These are phyloP conservation scores for Adela reaumurella DNA, from an alignment of 2,888 invertebrate genomes.

Conservation along the genomic window DNA sequence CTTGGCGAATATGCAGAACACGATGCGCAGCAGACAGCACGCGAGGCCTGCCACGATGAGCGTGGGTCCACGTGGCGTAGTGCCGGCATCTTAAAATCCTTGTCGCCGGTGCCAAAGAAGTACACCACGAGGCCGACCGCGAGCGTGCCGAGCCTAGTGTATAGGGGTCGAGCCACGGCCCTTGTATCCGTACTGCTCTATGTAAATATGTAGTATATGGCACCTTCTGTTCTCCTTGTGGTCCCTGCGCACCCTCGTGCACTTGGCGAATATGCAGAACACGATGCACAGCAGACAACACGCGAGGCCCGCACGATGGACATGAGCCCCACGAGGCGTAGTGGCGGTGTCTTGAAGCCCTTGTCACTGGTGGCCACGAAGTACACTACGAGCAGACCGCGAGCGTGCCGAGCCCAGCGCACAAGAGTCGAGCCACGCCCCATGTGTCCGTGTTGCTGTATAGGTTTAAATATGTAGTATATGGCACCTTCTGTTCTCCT, in stretches of 20 bases:
- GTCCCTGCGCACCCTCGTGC: conserved; percentile 57
- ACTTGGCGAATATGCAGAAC: conserved; percentile 79
- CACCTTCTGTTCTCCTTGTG: conserved; percentile 61
- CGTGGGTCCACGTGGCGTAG: conserved; percentile 83
- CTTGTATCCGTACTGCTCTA: conserved; percentile 66
- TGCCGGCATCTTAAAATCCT: conserved; percentile 82
- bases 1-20: conserved; percentile 80
- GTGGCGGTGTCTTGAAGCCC: conserved; percentile 80
- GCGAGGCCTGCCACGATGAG: conserved; percentile 73
- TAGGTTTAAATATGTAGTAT: too few relatives aligned
- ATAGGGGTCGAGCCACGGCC: conserved; percentile 80
- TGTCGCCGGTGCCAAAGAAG: conserved; percentile 88
- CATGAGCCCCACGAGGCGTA: conserved; percentile 82
- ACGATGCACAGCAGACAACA: conserved; percentile 80
- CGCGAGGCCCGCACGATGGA: conserved; percentile 72
- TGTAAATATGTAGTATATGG: too few relatives aligned
- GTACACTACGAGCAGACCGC: conserved; percentile 82
- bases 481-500: conserved; percentile 61
- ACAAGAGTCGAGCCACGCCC: conserved; percentile 80
- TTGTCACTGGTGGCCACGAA: conserved; percentile 90
- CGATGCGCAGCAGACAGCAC: conserved; percentile 78
- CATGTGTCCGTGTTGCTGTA: conserved; percentile 66
- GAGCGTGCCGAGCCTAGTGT: conserved; percentile 79
- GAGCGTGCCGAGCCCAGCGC: conserved; percentile 79
- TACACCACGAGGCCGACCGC: conserved; percentile 83